phyloP scores from a whole-genome alignment of 2,888 invertebrate species.

The Anthrax anthrax region DNA sequence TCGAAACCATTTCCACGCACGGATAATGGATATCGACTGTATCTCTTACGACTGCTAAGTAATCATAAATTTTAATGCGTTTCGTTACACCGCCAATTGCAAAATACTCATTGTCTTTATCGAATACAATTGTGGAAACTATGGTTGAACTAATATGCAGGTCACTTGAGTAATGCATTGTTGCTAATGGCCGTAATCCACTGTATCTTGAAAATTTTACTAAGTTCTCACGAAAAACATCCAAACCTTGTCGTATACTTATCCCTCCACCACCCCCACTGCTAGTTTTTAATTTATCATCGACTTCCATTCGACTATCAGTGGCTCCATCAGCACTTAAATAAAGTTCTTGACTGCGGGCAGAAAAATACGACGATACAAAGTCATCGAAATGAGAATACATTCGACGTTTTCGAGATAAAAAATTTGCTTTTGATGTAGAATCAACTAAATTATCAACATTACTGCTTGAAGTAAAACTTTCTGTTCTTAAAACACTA shows the following conservation, averaged over 20 bases:
- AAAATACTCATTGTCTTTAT: conserved; percentile 89
- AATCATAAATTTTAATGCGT: conserved; percentile 87
- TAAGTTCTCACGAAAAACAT: conserved; percentile 70
- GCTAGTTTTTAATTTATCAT: conserved; percentile 4
- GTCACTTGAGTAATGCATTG: conserved; percentile 80
- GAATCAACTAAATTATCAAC: conserved; percentile 2
- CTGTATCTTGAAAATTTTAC: conserved; percentile 73
- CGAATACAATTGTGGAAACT: conserved; percentile 87
- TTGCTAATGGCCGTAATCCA: conserved; percentile 65
- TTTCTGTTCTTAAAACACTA: too few relatives aligned
- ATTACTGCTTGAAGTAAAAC: neutral
- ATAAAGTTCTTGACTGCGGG: conserved; percentile 57
- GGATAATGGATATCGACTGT: conserved; percentile 87
- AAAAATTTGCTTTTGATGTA: conserved; percentile 8
- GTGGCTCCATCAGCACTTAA: conserved; percentile 27
- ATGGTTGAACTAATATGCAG: conserved; percentile 75
- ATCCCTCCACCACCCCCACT: neutral
- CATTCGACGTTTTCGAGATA: conserved; percentile 11
- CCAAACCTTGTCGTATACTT: conserved; percentile 37
- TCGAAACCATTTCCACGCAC: conserved; percentile 77
- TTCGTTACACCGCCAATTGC: conserved; percentile 93
- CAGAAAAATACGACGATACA: conserved; percentile 70
- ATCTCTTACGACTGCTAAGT: conserved; percentile 68
- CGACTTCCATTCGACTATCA: conserved; percentile 9
- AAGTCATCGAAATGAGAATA: conserved; percentile 69